A percentile compares a stretch with the other conserved stretches of the same genome.
These are phyloP conservation scores for Proterorhinus semilunaris DNA, from an alignment of 2,113 vertebrate species.

Conservation along the genomic window DNA sequence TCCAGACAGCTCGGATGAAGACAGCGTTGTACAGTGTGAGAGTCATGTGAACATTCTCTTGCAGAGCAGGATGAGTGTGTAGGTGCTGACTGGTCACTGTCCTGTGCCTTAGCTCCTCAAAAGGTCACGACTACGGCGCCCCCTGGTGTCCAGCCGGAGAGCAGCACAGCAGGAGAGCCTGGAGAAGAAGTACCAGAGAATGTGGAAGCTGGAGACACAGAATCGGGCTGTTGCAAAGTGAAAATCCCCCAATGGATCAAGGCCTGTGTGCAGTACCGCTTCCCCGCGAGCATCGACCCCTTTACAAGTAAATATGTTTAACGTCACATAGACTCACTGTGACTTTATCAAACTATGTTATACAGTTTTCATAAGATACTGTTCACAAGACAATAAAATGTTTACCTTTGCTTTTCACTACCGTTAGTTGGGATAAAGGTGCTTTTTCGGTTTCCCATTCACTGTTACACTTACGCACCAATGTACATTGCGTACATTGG, in stretches of 20 bases:
- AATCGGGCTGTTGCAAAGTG: conserved; percentile 81
- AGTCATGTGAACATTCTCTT: background rate
- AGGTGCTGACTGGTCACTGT: background rate
- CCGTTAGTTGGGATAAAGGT: too few species aligned
- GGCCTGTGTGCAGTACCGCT: conserved; percentile 69
- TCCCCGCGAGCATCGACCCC: conserved; percentile 94
- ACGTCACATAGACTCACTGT: too few species aligned
- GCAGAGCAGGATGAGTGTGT: background rate
- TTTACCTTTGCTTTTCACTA: too few species aligned
- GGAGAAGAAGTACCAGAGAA: conserved; percentile 32
- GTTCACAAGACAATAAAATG: too few species aligned
- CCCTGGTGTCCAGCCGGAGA: conserved; percentile 21
- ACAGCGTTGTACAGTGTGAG: conserved; percentile 85
- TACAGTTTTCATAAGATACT: too few species aligned
- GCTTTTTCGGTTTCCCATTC: too few species aligned
- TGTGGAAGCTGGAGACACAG: conserved; percentile 36
- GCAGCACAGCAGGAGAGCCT: conserved; percentile 1
- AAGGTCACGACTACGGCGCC: conserved; percentile 53
- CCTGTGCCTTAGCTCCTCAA: conserved; percentile 50
- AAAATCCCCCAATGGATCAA: conserved; percentile 74
- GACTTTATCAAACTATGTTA: too few species aligned
- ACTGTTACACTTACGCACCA: too few species aligned
- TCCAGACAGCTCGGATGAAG: conserved; percentile 88
- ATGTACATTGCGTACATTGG: too few species aligned
- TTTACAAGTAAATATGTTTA: conserved; percentile 78